Evolutionary conservation across 2,113 vertebrate genomes (phyloP).

Genomic region (Hyla sarda): DNA sequence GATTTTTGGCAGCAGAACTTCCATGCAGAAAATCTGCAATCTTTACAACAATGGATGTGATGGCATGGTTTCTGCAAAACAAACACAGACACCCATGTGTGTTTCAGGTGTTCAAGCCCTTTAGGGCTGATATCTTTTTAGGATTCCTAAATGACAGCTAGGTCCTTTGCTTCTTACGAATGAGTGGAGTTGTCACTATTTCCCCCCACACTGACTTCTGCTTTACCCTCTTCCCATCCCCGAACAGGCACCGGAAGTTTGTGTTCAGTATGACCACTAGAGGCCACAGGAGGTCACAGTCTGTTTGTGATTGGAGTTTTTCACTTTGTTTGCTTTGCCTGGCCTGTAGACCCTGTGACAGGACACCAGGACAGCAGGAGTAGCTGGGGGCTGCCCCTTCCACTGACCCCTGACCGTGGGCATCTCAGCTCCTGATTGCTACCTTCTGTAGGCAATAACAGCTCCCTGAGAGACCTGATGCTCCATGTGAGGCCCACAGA

Average conservation of each 20-base stretch:
- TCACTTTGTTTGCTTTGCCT: constrained; percentile 72
- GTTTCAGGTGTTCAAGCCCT: background rate
- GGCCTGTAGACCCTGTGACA: constrained; percentile 69
- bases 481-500: constrained; percentile 58
- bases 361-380: constrained; percentile 67
- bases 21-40: no score
- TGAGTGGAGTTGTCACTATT: background rate
- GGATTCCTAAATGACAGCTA: background rate
- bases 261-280: constrained; percentile 44
- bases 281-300: constrained; percentile 70
- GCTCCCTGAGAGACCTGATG: constrained; percentile 59
- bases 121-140: background rate
- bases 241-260: constrained; percentile 54
- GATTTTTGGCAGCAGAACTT: no score
- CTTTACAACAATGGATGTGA: no score
- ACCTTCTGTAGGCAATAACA: constrained; percentile 73
- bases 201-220: background rate
- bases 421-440: constrained; percentile 72
- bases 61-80: no score
- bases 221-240: constrained; percentile 12
- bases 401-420: constrained; percentile 71
- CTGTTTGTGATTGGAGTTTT: constrained; percentile 67
- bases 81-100: no score
- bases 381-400: constrained; percentile 69
- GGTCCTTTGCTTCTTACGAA: background rate